A percentile compares a stretch with the other conserved stretches of the same genome.
phyloP scores from a whole-genome alignment of 2,888 invertebrate species.

The Ophonus ardosiacus region DNA sequence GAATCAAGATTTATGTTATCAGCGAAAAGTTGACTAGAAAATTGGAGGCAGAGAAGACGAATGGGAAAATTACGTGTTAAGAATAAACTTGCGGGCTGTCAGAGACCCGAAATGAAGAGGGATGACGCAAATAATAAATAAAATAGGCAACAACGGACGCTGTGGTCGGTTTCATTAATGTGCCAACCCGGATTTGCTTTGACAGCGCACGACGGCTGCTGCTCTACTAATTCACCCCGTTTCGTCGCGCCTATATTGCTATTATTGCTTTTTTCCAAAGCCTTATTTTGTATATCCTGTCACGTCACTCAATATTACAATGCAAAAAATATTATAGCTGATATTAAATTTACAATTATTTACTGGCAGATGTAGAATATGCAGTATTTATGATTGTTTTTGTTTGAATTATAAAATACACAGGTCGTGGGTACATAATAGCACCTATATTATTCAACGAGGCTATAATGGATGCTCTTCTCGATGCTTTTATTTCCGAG shows the following conservation, averaged over 20 bases:
- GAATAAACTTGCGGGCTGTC: constrained; percentile 49
- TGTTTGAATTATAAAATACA: too few relatives aligned
- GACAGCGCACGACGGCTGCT: neutral
- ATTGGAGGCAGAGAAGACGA: constrained; percentile 55
- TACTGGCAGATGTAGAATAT: too few relatives aligned
- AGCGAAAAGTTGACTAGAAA: constrained; percentile 59
- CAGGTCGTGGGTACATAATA: too few relatives aligned
- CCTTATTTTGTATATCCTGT: too few relatives aligned
- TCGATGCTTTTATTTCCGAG: too few relatives aligned
- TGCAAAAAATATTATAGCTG: too few relatives aligned
- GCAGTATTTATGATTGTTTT: too few relatives aligned
- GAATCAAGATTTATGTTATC: constrained; percentile 59
- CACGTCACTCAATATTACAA: too few relatives aligned
- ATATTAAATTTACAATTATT: too few relatives aligned
- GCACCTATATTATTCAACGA: too few relatives aligned
- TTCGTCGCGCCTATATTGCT: neutral
- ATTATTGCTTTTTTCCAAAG: neutral
- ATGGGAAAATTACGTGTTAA: constrained; percentile 62
- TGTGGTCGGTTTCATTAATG: constrained; percentile 36
- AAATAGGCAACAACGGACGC: constrained; percentile 35
- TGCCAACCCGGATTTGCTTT: constrained; percentile 3
- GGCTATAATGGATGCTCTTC: too few relatives aligned
- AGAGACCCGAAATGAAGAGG: constrained; percentile 29
- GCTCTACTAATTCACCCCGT: constrained; percentile 3
- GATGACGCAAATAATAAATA: constrained; percentile 43